Evolutionary conservation across 2,888 invertebrate genomes (phyloP).

Genomic region (Leptinotarsa tumamoca): DNA sequence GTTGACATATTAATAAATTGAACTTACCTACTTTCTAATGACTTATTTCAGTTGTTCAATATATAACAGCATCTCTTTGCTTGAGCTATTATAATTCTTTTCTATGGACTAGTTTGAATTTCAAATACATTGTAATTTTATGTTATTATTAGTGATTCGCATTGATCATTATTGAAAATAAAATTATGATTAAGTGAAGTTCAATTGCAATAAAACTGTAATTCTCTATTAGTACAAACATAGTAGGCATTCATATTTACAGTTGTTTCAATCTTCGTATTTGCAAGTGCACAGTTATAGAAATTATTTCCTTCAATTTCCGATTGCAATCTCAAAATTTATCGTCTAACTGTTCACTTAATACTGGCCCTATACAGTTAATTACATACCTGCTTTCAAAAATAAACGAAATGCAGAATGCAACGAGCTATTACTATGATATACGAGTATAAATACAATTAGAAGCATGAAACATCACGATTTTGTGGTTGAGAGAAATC

Average conservation of each 20-base stretch:
- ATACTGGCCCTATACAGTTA: not conserved
- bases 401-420: constrained; percentile 11
- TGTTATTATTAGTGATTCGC: no score
- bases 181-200: not conserved
- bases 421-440: constrained; percentile 19
- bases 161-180: no score
- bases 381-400: constrained; percentile 9
- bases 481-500: constrained; percentile 43
- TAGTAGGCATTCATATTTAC: not conserved
- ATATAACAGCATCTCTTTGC: no score
- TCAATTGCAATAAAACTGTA: not conserved
- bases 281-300: not conserved
- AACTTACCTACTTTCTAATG: no score
- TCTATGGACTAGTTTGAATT: no score
- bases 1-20: no score
- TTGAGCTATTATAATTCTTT: no score
- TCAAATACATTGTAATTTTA: no score
- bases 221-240: no score
- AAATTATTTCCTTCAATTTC: constrained; percentile 5
- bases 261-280: not conserved
- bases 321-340: constrained; percentile 9
- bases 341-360: not conserved
- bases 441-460: constrained; percentile 23
- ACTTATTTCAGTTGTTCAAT: no score
- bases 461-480: constrained; percentile 42